Percentiles rank a stretch among this genome's conserved stretches.
These are phyloP conservation scores for Anser cygnoides DNA, from an alignment of 2,113 vertebrate species.

Conservation along the genomic window DNA sequence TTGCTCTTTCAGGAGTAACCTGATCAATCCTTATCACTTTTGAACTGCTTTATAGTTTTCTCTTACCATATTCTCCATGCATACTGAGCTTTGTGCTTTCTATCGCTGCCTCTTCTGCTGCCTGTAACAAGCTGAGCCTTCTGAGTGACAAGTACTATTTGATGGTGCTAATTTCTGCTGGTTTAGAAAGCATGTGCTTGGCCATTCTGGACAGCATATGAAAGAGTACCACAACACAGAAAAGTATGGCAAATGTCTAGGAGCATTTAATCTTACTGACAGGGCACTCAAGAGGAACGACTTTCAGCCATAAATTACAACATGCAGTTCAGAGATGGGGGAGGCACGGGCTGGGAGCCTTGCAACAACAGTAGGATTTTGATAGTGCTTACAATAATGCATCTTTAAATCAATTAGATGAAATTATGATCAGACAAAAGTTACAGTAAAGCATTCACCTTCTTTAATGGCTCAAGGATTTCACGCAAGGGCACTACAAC, in stretches of 20 bases:
- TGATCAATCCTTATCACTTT: not conserved
- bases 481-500: not conserved
- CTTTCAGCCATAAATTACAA: not conserved
- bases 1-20: not conserved
- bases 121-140: not conserved
- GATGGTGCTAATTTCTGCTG: not conserved
- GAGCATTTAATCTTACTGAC: not conserved
- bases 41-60: not conserved
- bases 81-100: not conserved
- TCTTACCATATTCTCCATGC: not conserved
- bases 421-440: not conserved
- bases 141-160: not conserved
- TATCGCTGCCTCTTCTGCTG: not conserved
- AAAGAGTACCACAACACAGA: not conserved
- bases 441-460: not conserved
- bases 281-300: not conserved
- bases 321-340: not conserved
- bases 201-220: not conserved
- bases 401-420: not conserved
- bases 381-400: not conserved
- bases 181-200: not conserved
- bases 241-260: not conserved
- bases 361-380: not conserved
- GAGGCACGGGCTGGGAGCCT: not conserved
- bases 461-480: not conserved